A percentile compares a stretch with the other conserved stretches of the same genome.
Evolutionary conservation across 2,888 invertebrate species (phyloP).

Genomic region (Lepidocyrtoides sp.): DNA sequence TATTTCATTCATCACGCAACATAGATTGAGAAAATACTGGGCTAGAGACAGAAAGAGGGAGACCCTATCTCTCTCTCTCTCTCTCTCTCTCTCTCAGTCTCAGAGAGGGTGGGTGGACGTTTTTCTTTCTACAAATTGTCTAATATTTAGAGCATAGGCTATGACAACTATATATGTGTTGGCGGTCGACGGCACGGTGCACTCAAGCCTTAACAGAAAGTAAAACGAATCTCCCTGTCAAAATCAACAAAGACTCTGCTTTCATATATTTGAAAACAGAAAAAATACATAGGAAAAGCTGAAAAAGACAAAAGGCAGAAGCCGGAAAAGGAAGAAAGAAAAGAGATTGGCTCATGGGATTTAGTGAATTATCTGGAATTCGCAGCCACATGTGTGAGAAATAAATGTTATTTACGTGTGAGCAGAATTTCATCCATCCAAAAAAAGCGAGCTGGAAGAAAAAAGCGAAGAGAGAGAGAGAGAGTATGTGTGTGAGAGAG

Average conservation of each 20-base stretch:
- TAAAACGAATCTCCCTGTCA: slow-evolving; percentile 68
- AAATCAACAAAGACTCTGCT: slow-evolving; percentile 64
- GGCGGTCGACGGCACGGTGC: slow-evolving; percentile 16
- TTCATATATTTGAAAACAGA: slow-evolving; percentile 51
- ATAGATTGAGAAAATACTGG: not conserved
- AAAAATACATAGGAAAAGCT: slow-evolving; percentile 3
- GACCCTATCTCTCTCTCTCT: too few relatives aligned
- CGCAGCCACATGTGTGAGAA: slow-evolving; percentile 75
- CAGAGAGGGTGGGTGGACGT: too few relatives aligned
- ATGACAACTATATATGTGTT: slow-evolving; percentile 21
- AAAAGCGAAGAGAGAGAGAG: not conserved
- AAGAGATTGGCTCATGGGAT: slow-evolving; percentile 77
- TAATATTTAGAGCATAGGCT: not conserved
- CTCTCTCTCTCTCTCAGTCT: too few relatives aligned
- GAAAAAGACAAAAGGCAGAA: slow-evolving; percentile 50
- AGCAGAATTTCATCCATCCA: slow-evolving; percentile 64
- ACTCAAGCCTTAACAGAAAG: slow-evolving; percentile 35
- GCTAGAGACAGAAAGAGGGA: slow-evolving; percentile 21
- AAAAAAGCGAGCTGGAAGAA: not conserved
- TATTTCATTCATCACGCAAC: slow-evolving; percentile 44
- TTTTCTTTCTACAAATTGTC: not conserved
- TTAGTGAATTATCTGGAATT: slow-evolving; percentile 74
- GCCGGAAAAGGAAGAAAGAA: slow-evolving; percentile 39
- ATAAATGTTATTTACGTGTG: slow-evolving; percentile 79
- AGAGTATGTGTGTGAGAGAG: too few relatives aligned